These are phyloP conservation scores for Rana temporaria DNA, from an alignment of 2,113 vertebrate species.

Conservation along the genomic window DNA sequence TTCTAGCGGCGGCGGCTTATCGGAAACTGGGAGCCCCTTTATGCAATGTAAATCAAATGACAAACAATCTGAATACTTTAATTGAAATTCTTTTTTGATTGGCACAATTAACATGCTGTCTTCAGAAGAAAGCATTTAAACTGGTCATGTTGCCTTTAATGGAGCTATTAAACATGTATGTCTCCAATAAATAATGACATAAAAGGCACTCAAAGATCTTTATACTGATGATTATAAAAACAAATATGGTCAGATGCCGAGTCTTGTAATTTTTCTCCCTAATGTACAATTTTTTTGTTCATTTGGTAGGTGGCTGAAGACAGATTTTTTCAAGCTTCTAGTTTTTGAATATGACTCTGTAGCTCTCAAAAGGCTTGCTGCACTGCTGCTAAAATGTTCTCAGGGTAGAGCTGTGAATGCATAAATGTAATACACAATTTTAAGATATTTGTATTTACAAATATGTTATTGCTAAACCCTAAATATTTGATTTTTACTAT, in stretches of 20 bases:
- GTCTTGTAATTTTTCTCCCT: neutral
- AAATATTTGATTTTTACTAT: neutral
- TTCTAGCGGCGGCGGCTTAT: no score
- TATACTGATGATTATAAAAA: neutral
- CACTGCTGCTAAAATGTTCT: neutral
- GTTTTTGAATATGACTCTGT: constrained; percentile 9
- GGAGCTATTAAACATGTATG: no score
- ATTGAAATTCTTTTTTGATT: no score
- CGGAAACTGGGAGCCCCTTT: no score
- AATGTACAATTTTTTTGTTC: constrained; percentile 1
- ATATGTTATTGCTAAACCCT: neutral
- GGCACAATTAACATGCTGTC: no score
- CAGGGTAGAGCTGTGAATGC: neutral
- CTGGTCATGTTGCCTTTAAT: no score
- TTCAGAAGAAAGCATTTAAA: no score
- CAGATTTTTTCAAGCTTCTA: neutral
- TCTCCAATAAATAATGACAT: no score
- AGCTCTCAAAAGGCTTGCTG: neutral
- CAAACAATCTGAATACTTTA: no score
- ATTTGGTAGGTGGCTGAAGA: constrained; percentile 3
- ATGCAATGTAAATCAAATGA: no score
- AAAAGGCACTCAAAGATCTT: no score
- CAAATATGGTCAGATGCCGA: neutral
- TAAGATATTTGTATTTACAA: neutral
- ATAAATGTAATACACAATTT: neutral